Percentiles rank a stretch among this genome's conserved stretches.
Evolutionary conservation across 2,797 vertebrate species (phyloP).

Genomic region (Dendrocincla tyrannina): DNA sequence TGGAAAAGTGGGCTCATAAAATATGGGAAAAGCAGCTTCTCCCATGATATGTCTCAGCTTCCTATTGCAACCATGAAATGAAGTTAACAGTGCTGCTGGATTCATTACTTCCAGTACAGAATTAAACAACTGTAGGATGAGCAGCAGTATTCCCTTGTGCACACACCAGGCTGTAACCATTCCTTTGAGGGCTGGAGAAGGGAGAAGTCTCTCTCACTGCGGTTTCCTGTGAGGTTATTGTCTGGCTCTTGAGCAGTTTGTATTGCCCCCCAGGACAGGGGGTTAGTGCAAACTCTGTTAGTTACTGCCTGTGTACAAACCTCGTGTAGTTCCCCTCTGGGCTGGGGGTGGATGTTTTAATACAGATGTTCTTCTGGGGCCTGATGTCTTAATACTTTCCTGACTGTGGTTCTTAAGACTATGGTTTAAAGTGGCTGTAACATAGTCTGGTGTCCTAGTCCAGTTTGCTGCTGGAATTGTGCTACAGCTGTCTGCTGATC

Average conservation of each 20-base stretch:
- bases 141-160: background rate
- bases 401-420: background rate
- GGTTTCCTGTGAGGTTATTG: background rate
- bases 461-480: background rate
- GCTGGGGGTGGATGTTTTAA: background rate
- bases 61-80: background rate
- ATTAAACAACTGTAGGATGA: background rate
- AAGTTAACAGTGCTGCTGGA: background rate
- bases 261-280: background rate
- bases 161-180: background rate
- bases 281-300: background rate
- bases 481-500: background rate
- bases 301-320: background rate
- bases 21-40: background rate
- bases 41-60: background rate
- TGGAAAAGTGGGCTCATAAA: background rate
- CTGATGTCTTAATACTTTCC: background rate
- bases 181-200: background rate
- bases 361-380: background rate
- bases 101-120: background rate
- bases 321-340: background rate
- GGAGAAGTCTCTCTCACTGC: background rate
- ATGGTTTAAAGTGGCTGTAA: background rate
- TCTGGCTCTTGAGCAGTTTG: background rate
- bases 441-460: background rate